Percentiles rank a stretch among this genome's conserved stretches.
phyloP scores from a whole-genome alignment of 2,113 vertebrate species.

The Noctilio leporinus region DNA sequence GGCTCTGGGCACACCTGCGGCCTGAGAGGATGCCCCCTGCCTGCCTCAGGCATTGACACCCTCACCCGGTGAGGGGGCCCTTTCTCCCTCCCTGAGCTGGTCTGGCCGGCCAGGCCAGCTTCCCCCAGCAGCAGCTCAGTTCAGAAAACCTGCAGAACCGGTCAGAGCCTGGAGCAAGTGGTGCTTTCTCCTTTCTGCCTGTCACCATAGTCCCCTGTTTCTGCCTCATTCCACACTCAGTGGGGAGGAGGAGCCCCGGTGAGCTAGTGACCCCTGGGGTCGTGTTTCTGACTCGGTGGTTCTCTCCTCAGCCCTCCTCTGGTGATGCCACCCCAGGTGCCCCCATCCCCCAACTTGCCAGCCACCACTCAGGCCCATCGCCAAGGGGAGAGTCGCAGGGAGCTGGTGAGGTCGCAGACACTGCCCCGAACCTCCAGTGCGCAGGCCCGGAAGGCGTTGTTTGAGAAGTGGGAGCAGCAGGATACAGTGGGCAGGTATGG shows the following conservation, averaged over 20 bases:
- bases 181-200: not conserved
- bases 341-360: constrained; percentile 67
- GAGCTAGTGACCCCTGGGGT: not conserved
- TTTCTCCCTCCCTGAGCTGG: not conserved
- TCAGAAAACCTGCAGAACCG: constrained; percentile 29
- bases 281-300: not conserved
- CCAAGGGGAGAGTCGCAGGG: constrained; percentile 83
- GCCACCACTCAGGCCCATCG: constrained; percentile 49
- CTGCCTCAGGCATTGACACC: not conserved
- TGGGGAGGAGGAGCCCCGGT: accelerated
- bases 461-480: constrained; percentile 90
- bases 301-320: constrained; percentile 43
- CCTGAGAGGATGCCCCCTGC: not conserved
- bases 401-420: constrained; percentile 86
- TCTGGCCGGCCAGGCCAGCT: not conserved
- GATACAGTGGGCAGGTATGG: constrained; percentile 82
- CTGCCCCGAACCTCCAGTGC: constrained; percentile 81
- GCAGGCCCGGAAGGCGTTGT: constrained; percentile 86
- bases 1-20: not conserved
- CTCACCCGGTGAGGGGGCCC: not conserved
- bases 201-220: accelerated
- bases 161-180: not conserved
- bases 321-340: constrained; percentile 41
- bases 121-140: not conserved
- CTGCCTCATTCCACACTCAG: not conserved